Evolutionary conservation across 1,140 invertebrate species (phyloP).

Genomic region (Andricus grossulariae): DNA sequence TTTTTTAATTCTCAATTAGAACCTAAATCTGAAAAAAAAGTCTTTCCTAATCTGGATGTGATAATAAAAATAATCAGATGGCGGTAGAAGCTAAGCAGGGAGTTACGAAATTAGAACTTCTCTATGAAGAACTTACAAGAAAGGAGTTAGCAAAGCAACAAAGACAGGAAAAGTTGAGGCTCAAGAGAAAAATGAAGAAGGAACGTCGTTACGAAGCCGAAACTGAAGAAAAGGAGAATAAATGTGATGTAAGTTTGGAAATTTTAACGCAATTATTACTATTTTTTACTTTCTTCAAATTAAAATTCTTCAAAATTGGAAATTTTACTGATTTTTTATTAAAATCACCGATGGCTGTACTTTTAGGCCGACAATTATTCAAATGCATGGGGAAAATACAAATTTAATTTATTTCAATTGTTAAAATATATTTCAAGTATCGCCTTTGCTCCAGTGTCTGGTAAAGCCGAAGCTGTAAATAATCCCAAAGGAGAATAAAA

Average conservation of each 20-base stretch:
- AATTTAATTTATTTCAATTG: too few relatives aligned
- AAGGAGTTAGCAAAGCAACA: conserved; percentile 90
- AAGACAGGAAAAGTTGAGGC: conserved; percentile 89
- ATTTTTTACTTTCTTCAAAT: conserved; percentile 31
- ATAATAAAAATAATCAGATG: conserved; percentile 74
- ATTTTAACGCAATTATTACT: neutral
- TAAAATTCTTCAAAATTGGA: neutral
- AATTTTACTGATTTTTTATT: too few relatives aligned
- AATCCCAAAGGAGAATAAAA: too few relatives aligned
- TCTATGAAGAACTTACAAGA: conserved; percentile 88
- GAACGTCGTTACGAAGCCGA: conserved; percentile 76
- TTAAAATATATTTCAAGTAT: too few relatives aligned
- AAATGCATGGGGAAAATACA: too few relatives aligned
- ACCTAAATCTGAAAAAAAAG: conserved; percentile 31
- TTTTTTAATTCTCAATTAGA: neutral
- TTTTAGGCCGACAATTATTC: too few relatives aligned
- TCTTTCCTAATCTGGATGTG: neutral
- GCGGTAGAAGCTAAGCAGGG: conserved; percentile 92
- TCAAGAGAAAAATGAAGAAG: conserved; percentile 91
- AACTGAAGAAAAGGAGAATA: conserved; percentile 77
- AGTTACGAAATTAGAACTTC: conserved; percentile 88
- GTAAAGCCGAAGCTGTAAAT: too few relatives aligned
- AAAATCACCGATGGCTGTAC: too few relatives aligned
- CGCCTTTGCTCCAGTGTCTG: too few relatives aligned
- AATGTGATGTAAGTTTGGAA: conserved; percentile 65